Evolutionary conservation across 2,113 vertebrate genomes (phyloP).

Genomic region (Campylomormyrus numenius): DNA sequence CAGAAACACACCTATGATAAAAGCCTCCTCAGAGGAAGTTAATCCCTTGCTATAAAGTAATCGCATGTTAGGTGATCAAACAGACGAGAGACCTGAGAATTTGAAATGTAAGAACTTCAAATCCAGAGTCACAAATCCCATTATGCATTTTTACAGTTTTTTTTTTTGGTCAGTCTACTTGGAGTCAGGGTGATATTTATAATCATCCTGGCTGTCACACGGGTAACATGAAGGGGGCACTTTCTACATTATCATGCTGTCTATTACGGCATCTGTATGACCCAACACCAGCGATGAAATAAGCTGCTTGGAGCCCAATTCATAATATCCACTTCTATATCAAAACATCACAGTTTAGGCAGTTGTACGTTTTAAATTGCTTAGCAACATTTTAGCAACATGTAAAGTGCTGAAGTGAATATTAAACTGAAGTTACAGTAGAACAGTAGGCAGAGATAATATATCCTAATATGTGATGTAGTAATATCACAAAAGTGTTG

Average conservation of each 20-base stretch:
- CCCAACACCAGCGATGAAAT: background rate
- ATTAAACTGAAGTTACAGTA: background rate
- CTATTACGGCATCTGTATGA: constrained; percentile 29
- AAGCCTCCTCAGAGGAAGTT: constrained; percentile 49
- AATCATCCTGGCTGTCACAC: constrained; percentile 15
- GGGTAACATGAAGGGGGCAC: constrained; percentile 17
- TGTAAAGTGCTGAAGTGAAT: background rate
- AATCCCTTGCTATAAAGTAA: constrained; percentile 57
- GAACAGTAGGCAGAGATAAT: background rate
- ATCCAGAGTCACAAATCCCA: constrained; percentile 64
- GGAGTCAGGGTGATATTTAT: constrained; percentile 24
- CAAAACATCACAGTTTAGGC: background rate
- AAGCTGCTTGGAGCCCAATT: background rate
- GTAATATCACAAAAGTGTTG: background rate
- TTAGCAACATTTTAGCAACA: background rate
- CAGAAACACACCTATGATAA: constrained; percentile 61
- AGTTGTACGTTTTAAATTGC: background rate
- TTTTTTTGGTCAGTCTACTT: constrained; percentile 14
- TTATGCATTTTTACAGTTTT: constrained; percentile 38
- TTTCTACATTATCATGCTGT: constrained; percentile 40
- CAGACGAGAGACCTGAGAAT: constrained; percentile 50
- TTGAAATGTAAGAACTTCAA: constrained; percentile 54
- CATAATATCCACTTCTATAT: background rate
- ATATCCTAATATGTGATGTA: background rate
- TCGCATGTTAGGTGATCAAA: constrained; percentile 66